These are phyloP conservation scores for Eurystomus glaucurus DNA, from an alignment of 2,797 vertebrate species.

Conservation along the genomic window DNA sequence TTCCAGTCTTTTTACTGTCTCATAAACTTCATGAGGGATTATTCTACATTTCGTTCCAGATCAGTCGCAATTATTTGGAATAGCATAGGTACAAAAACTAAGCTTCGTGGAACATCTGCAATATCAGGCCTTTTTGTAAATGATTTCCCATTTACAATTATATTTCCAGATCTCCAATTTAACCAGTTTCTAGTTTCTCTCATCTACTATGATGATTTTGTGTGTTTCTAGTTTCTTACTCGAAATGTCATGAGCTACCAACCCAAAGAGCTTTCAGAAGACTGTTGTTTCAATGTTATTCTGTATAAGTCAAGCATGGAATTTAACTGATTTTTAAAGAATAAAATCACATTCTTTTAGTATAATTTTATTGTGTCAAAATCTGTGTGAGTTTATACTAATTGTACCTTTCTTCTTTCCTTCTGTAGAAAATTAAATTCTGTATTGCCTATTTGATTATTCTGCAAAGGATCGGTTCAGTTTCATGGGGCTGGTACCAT, in stretches of 20 bases:
- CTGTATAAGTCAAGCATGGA: not conserved
- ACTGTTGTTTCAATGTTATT: not conserved
- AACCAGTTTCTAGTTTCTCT: not conserved
- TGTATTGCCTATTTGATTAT: not conserved
- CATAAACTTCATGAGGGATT: not conserved
- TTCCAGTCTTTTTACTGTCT: not conserved
- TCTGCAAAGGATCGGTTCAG: not conserved
- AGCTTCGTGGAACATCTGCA: not conserved
- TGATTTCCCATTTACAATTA: not conserved
- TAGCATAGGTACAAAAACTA: not conserved
- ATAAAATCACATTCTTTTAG: not conserved
- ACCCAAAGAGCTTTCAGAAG: not conserved
- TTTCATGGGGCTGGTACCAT: not conserved
- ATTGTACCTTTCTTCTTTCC: not conserved
- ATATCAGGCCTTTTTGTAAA: not conserved
- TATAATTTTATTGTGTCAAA: not conserved
- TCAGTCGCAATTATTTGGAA: not conserved
- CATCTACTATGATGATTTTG: not conserved
- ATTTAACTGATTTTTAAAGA: not conserved
- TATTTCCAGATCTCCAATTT: not conserved
- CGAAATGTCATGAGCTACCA: not conserved
- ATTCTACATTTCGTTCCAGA: not conserved
- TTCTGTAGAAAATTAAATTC: not conserved
- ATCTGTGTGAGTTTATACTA: not conserved
- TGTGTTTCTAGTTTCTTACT: not conserved